These are phyloP conservation scores for Solenodon paradoxus DNA, from an alignment of 2,113 vertebrate genomes.

Conservation along the genomic window DNA sequence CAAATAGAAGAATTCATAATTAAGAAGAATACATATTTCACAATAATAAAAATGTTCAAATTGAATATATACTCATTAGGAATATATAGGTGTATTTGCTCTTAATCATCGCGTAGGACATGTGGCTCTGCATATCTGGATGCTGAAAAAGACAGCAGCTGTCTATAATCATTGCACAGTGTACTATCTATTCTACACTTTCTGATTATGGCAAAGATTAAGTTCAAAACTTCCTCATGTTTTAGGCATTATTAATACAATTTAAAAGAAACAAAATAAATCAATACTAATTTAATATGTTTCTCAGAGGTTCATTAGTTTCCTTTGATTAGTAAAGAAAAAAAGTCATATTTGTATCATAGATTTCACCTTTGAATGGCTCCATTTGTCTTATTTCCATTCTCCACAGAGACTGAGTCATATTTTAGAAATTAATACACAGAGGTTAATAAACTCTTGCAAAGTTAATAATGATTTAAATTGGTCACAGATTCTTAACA, in stretches of 20 bases:
- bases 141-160: not conserved
- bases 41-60: not conserved
- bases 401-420: not conserved
- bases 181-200: not conserved
- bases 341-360: not conserved
- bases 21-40: not conserved
- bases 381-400: not conserved
- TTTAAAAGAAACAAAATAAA: constrained; percentile 1
- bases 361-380: not conserved
- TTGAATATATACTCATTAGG: not conserved
- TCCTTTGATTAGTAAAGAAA: not conserved
- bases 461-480: not conserved
- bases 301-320: not conserved
- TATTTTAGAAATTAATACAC: not conserved
- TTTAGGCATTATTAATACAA: constrained; percentile 29
- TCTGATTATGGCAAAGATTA: not conserved
- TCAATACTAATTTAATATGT: not conserved
- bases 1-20: not conserved
- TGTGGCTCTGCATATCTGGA: not conserved
- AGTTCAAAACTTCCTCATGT: not conserved
- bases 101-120: not conserved
- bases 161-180: not conserved
- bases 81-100: not conserved
- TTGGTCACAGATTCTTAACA: not conserved
- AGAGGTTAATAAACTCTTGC: not conserved